Conservation (phyloP, 1,140 invertebrate species). For the Maconellicoccus hirsutus region DNA sequence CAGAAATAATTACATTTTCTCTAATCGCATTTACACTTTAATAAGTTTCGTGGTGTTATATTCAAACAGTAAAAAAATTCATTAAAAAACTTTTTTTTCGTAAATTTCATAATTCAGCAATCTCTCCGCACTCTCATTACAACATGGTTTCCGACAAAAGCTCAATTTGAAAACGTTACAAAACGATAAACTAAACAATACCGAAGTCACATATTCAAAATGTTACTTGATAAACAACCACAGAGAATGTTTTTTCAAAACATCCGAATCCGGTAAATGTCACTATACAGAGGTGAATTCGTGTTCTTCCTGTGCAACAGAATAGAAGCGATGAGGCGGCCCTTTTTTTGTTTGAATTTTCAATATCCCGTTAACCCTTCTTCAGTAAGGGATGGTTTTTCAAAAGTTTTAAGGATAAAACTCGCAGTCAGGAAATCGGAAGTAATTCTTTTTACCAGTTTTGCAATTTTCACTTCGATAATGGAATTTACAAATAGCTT, state of each 20-base stretch:
- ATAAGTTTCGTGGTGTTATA: too few relatives aligned
- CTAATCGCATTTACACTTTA: too few relatives aligned
- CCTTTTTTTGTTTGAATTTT: slow-evolving; percentile 21
- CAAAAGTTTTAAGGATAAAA: slow-evolving; percentile 13
- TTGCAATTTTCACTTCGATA: slow-evolving; percentile 21
- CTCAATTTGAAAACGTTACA: neutral
- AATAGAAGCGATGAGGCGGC: neutral
- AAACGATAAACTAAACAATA: neutral
- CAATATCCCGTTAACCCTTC: slow-evolving; percentile 14
- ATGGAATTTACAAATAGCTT: slow-evolving; percentile 17
- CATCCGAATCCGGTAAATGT: slow-evolving; percentile 19
- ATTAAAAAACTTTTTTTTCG: too few relatives aligned
- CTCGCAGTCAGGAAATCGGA: slow-evolving; percentile 17
- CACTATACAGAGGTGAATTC: slow-evolving; percentile 13
- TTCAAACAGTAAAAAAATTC: too few relatives aligned
- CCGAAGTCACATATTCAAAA: neutral
- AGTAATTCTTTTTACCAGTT: slow-evolving; percentile 21
- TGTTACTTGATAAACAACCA: slow-evolving; percentile 5
- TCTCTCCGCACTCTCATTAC: too few relatives aligned
- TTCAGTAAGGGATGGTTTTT: neutral
- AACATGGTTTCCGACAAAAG: neutral
- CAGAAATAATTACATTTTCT: too few relatives aligned
- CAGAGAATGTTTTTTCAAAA: slow-evolving; percentile 7
- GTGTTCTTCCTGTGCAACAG: slow-evolving; percentile 14
- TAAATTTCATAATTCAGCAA: too few relatives aligned